Percentiles rank a stretch among this genome's conserved stretches.
phyloP scores from a whole-genome alignment of 2,797 vertebrate species.

The Podargus strigoides region DNA sequence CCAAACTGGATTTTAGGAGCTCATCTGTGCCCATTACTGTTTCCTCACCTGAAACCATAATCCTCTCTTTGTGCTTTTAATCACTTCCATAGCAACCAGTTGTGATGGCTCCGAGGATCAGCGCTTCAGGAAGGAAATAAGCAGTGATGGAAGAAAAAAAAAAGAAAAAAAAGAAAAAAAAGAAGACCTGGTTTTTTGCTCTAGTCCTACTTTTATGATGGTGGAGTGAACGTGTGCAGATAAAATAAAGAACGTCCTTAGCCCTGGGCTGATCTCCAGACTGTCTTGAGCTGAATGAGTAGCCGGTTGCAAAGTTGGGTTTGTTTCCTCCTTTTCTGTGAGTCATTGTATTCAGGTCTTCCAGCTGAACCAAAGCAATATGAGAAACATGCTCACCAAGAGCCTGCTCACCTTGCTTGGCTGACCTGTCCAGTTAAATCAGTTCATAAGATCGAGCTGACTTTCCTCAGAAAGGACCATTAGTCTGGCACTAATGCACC shows the following conservation, averaged over 20 bases:
- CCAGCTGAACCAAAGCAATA: neutral
- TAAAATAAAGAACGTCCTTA: neutral
- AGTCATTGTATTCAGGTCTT: neutral
- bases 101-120: slow-evolving; percentile 32
- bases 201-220: neutral
- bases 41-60: slow-evolving; percentile 58
- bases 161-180: neutral
- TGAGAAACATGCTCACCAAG: neutral
- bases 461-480: neutral
- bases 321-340: slow-evolving; percentile 9
- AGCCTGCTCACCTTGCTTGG: slow-evolving; percentile 36
- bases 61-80: slow-evolving; percentile 32
- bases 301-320: neutral
- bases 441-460: neutral
- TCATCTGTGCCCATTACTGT: neutral
- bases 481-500: neutral
- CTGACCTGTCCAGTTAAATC: slow-evolving; percentile 1
- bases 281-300: neutral
- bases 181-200: neutral
- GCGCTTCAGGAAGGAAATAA: slow-evolving; percentile 31
- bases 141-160: neutral
- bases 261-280: neutral
- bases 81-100: slow-evolving; percentile 61
- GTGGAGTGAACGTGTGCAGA: neutral
- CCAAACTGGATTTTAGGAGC: neutral